These are phyloP conservation scores for Spodoptera exigua DNA, from an alignment of 2,888 invertebrate species.

Conservation along the genomic window DNA sequence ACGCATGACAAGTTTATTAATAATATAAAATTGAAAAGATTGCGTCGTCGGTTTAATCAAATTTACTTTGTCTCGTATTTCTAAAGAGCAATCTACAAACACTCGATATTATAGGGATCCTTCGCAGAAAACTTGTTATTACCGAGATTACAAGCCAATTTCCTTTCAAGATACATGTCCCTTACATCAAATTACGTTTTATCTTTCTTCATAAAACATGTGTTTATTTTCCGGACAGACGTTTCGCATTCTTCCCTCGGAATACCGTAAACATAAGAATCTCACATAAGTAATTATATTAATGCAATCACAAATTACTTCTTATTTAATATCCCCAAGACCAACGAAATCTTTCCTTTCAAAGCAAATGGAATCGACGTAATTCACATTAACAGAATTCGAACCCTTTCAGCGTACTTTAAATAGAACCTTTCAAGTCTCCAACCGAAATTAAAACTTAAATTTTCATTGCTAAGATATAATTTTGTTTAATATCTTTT, in stretches of 20 bases:
- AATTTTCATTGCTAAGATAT: slow-evolving; percentile 65
- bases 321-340: slow-evolving; percentile 25
- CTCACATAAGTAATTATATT: slow-evolving; percentile 21
- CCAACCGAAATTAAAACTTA: slow-evolving; percentile 68
- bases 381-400: slow-evolving; percentile 65
- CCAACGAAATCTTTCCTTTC: slow-evolving; percentile 52
- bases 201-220: neutral
- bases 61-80: slow-evolving; percentile 27
- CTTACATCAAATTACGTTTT: slow-evolving; percentile 11
- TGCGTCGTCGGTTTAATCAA: slow-evolving; percentile 25
- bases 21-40: slow-evolving; percentile 6
- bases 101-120: slow-evolving; percentile 8
- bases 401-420: slow-evolving; percentile 61
- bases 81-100: slow-evolving; percentile 23
- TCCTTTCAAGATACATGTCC: slow-evolving; percentile 8
- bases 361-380: slow-evolving; percentile 65
- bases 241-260: neutral
- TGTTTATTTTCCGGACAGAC: slow-evolving; percentile 7
- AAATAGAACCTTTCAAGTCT: slow-evolving; percentile 50
- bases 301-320: slow-evolving; percentile 28
- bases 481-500: slow-evolving; percentile 66
- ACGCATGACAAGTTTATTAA: too few relatives aligned
- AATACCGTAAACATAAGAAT: slow-evolving; percentile 8
- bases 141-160: slow-evolving; percentile 33
- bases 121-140: slow-evolving; percentile 21